Conservation (phyloP, 2,797 vertebrate genomes). For the Cirrhinus molitorella region DNA sequence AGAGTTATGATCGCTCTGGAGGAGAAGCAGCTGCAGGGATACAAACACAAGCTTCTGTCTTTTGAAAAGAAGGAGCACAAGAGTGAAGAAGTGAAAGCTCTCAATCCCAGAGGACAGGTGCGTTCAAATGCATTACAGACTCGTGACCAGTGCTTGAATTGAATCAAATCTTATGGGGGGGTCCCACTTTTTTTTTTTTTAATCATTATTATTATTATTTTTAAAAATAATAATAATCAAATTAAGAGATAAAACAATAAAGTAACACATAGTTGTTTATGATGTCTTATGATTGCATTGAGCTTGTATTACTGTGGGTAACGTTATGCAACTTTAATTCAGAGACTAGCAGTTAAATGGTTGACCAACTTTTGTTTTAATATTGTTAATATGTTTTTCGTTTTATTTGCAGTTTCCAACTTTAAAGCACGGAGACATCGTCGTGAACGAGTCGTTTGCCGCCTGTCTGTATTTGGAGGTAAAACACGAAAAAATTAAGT, state of each 20-base stretch:
- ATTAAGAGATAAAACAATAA: too few species aligned
- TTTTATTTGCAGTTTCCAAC: slow-evolving; percentile 71
- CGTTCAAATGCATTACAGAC: background rate
- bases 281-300: background rate
- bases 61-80: slow-evolving; percentile 54
- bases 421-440: slow-evolving; percentile 73
- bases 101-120: slow-evolving; percentile 80
- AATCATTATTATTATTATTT: too few species aligned
- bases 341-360: too few species aligned
- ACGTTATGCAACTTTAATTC: background rate
- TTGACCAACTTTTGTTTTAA: background rate
- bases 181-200: too few species aligned
- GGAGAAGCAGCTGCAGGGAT: slow-evolving; percentile 78
- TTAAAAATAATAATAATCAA: too few species aligned
- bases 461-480: slow-evolving; percentile 81
- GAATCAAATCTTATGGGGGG: too few species aligned
- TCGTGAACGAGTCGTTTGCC: slow-evolving; percentile 76
- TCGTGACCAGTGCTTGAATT: too few species aligned
- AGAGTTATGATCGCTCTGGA: slow-evolving; percentile 76
- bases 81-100: slow-evolving; percentile 65
- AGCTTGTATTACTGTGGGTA: too few species aligned
- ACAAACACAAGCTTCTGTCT: slow-evolving; percentile 55
- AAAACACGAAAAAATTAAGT: slow-evolving; percentile 45
- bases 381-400: background rate
- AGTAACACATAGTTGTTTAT: too few species aligned